Evolutionary conservation across 2,797 vertebrate genomes (phyloP).

Genomic region (Ara ararauna): DNA sequence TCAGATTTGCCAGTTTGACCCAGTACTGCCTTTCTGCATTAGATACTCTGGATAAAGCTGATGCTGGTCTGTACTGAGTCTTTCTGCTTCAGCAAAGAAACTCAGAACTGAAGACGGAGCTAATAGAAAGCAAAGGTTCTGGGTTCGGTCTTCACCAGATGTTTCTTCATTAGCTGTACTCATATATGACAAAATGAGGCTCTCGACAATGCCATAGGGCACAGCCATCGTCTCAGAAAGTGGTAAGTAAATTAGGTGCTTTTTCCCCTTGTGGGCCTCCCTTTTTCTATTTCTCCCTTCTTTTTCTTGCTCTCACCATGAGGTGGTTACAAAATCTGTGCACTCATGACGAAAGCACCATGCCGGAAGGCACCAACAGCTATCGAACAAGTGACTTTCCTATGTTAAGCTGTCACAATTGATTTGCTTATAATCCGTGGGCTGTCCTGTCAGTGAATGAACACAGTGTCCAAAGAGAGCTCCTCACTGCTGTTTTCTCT

Average conservation of each 20-base stretch:
- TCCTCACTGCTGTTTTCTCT: not conserved
- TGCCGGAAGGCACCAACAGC: not conserved
- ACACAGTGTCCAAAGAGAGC: not conserved
- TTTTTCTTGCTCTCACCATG: not conserved
- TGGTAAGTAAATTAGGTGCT: slow-evolving; percentile 3
- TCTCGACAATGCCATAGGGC: slow-evolving; percentile 46
- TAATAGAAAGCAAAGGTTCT: not conserved
- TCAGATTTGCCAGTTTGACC: not conserved
- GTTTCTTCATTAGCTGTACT: not conserved
- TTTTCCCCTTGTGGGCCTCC: not conserved
- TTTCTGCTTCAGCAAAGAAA: not conserved
- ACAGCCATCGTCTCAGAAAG: slow-evolving; percentile 32
- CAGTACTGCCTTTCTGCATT: not conserved
- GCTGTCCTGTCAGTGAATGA: not conserved
- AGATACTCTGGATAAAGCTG: not conserved
- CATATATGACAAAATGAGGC: slow-evolving; percentile 14
- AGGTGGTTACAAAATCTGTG: not conserved
- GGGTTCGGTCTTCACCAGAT: not conserved
- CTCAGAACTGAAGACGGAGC: not conserved
- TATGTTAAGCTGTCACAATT: not conserved
- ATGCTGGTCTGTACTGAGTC: not conserved
- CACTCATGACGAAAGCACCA: not conserved
- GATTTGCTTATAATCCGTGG: not conserved
- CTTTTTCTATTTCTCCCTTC: not conserved
- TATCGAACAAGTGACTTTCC: not conserved